Evolutionary conservation across 2,888 invertebrate genomes (phyloP), one percentile per base, ranked within the genome.

Genomic region (Trissoscelio sp.): DNA sequence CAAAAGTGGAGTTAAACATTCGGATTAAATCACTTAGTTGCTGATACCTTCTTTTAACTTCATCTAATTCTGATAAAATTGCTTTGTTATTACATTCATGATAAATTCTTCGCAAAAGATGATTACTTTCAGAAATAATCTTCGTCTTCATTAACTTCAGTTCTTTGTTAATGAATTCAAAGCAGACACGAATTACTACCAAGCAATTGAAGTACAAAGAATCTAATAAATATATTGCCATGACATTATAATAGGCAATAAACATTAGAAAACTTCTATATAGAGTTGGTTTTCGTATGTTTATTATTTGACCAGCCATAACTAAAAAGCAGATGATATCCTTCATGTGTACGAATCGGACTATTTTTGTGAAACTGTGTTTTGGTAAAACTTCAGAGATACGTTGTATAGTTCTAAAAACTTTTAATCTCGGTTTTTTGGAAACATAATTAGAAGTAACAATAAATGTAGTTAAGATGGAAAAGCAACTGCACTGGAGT

Each of bases 81-180:
- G 85, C 28, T 3, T 86, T 84, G 20, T 78, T 79, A 16, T 78
- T 62, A 34, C 24, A 79, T 60, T 88, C 84, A 44, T 89, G 89
- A 62, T 89, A 91, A 4, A 88, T 81, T 14, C 88, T 83, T 9
- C 89, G 82, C 3, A 89, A 78, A 1, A 90, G 72, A 79, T 90
- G 88, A 2, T 85, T 87, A 16, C 86, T 86, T 16, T 89, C 88
- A 1, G 60, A 83, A 0, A 83, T 20, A 2, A 87, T 37, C 44
- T 79, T 85, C 0, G 53, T 62, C 34, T 85, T 86, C 1, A 89
- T 80, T 0, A 58, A 67, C 3, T 73, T 9, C 4, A 89, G 70
- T 48, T 87, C 84, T 0, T 83, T 60, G 51, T 87, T 88, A 3
- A 88, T 79, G 1, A 75, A 69, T 57, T 83, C 62, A 57, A 88